Percentiles rank a stretch among this genome's conserved stretches.
Conservation (phyloP, 2,797 vertebrate genomes). For the Oceanodroma leucorhoa region DNA sequence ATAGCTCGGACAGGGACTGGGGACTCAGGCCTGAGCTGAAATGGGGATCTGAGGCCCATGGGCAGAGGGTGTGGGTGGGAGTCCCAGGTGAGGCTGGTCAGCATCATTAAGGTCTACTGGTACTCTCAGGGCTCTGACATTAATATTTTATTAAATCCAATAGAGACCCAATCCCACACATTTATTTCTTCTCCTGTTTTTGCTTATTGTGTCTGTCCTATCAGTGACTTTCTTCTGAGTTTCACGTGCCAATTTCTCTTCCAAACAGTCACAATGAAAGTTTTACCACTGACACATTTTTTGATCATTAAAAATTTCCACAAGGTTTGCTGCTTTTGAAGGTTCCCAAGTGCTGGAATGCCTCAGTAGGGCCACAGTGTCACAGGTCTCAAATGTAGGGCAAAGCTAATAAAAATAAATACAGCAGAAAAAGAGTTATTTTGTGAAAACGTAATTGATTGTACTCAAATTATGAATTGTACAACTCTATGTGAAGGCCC, state of each 20-base stretch:
- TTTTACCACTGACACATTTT: neutral
- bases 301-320: neutral
- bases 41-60: neutral
- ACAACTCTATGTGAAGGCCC: neutral
- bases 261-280: neutral
- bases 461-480: neutral
- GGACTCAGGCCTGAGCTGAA: neutral
- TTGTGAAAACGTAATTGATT: neutral
- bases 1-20: accelerated
- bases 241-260: neutral
- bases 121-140: neutral
- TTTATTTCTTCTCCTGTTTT: neutral
- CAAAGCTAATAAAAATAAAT: neutral
- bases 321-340: neutral
- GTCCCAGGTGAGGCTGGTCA: neutral
- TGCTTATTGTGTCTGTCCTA: neutral
- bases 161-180: neutral
- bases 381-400: neutral
- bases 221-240: neutral
- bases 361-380: neutral
- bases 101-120: accelerated
- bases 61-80: neutral
- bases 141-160: neutral
- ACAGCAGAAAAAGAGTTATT: neutral
- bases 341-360: neutral